Evolutionary conservation across 2,888 invertebrate genomes (phyloP), one percentile per base, ranked within the genome.

Genomic region (Hydrotaea cyrtoneurina): DNA sequence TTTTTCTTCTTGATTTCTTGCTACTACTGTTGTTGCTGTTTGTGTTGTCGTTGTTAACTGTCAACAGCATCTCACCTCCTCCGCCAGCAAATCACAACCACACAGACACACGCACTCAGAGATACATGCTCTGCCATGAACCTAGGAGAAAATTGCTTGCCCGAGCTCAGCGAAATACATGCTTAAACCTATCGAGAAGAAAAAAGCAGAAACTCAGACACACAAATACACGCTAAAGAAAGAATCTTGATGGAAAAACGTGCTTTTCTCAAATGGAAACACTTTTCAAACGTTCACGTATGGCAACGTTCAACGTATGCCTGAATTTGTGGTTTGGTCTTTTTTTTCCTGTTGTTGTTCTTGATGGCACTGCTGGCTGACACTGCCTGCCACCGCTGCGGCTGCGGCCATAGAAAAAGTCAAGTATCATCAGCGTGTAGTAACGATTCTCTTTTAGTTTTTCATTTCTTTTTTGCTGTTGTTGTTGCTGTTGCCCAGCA

Each of bases 21-120:
- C 50, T 46, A 23, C 46, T n/a, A 23, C 13, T 72, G 72, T 13
- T 66, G 39, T n/a, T 72, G 43, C 50, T 72, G 72, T n/a, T 72
- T 11, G 23, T 50, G 72, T 53, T 57, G 26, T 10, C 15, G 31
- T 15, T 78, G 80, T 72, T 81, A 75, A 80, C 78, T 80, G 69
- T 78, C 80, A 81, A 50, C 80, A 78, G 43, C 74, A 80, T 73
- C 71, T 69, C 69, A 69, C 69, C 69, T 69, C 21, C 46, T 15
- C 17, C 46, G 43, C 4, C 43, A 66, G 59, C 66, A 66, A 31
- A 19, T n/a, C n/a, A n/a, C n/a, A n/a, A n/a, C n/a, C n/a, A n/a
- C 50, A 53, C 19, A 4, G 23, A 59, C 23, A 72, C 0, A 50
- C 31, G 23, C 23, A 36, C 21, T 59, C 8, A 21, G 46, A 57